Evolutionary conservation across 2,113 vertebrate species (phyloP), one percentile per base, ranked within the genome.

Genomic region (Engraulis encrasicolus): DNA sequence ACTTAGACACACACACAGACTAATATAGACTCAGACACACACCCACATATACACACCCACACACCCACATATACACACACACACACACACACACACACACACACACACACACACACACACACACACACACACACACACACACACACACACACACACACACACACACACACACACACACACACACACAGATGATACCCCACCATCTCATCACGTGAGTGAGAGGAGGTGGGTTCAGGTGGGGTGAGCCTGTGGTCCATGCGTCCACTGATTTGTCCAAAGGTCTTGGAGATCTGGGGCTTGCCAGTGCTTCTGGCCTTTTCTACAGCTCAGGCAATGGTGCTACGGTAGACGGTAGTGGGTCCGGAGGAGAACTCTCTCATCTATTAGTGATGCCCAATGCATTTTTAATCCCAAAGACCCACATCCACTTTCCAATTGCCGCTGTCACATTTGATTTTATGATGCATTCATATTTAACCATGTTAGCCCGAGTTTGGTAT

Each of bases 391-490:
- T 91, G 61, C 89, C n/a, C 91, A 78, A 90, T 91, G 85, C 89
- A 91, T 91, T 93, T 94, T 94, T 92, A 91, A 92, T 91, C 87
- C 85, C 86, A 90, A 83, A 91, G 91, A 92, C 89, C 89, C 89
- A 92, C 82, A 81, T 71, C 89, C 87, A 88, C 85, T 81, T 91
- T 95, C 93, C 91, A 92, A 91, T 93, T 91, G 92, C 91, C 81
- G 78, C 91, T 93, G 94, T 92, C 93, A 92, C 91, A 89, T 94
- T 93, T 92, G 90, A 90, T 95, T 92, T 89, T 91, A 90, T 89
- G 87, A 91, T 88, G 93, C 91, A 93, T 94, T 88, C 84, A 92
- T 94, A 90, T 92, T 93, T 93, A 89, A 94, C 38, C 20, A 80
- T 86, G 91, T 89, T 88, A 83, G 88, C 58, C 83, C 45, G 87